Base-by-base conservation (phyloP, 2,888 invertebrate genomes). In the Thereva unica region DNA sequence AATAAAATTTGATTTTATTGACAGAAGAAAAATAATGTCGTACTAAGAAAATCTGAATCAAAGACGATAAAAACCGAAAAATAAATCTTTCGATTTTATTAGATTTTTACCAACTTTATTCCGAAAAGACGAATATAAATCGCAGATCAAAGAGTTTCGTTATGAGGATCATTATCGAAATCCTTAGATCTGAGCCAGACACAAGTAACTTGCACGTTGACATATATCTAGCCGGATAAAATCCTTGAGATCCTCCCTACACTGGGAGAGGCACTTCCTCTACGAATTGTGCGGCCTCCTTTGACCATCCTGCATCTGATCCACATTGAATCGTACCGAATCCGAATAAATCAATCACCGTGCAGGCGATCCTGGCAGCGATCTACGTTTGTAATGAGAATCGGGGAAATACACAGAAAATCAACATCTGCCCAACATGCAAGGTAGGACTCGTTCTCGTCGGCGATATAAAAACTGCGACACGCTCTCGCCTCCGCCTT, bases 361-460 rank as follows among this genome's bases (percentile, higher is more conserved):
- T 23, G 5, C 63, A 34, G 50, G 41, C 41, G 63, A 50, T 40
- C 41, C 38, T 50, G 40, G 3, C 52, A 35, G 9, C 4, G 2
- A n/a, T 40, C 34, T 5, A 37, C n/a, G 52, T 38, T 5, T 54
- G n/a, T 54, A 40, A 54, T 54, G 54, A 54, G 40, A 54, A 52
- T 23, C 23, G 23, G 23, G 23, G 2, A 23, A 40, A 40, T 41
- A 37, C 49, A 37, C 34, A 50, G 50, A 52, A 63, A 63, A 63
- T 52, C 50, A 63, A 63, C 63, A 63, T 63, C 63, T 63, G 63
- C 63, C 50, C 41, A 63, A 63, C 63, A 63, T 12, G 34, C 41
- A 52, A 63, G 40, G 42, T 40, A 10, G 8, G 42, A 35, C 38
- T 40, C 42, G 40, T 50, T 7, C n/a, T 23, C 23, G 23, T 23